phyloP scores from a whole-genome alignment of 2,113 vertebrate genomes.

The Ellobius talpinus region DNA sequence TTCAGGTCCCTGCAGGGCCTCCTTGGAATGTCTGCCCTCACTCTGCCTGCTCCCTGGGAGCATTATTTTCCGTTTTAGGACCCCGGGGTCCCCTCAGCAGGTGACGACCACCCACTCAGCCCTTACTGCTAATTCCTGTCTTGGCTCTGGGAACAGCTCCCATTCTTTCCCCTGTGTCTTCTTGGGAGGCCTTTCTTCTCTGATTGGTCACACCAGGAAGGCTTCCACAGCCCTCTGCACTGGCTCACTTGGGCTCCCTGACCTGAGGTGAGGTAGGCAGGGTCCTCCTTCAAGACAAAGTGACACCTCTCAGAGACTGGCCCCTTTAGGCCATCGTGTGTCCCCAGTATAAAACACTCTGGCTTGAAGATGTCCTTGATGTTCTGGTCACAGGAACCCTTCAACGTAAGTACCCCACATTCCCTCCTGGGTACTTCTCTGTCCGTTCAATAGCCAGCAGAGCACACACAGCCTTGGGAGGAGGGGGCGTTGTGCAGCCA shows the following conservation, averaged over 20 bases:
- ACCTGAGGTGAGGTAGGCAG: neutral
- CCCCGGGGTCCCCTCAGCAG: neutral
- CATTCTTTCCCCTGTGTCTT: neutral
- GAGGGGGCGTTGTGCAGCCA: neutral
- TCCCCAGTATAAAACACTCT: neutral
- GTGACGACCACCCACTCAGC: too few species aligned
- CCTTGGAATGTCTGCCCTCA: neutral
- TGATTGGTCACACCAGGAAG: too few species aligned
- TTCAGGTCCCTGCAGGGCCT: neutral
- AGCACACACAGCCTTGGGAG: neutral
- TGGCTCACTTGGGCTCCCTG: neutral
- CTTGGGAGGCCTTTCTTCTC: neutral
- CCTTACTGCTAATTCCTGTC: neutral
- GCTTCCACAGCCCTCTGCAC: neutral
- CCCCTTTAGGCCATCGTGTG: neutral
- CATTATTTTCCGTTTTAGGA: neutral
- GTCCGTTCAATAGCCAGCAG: neutral
- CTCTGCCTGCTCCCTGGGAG: neutral
- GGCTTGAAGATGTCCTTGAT: neutral
- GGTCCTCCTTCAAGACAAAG: neutral
- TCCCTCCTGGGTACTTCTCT: neutral
- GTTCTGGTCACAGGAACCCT: neutral
- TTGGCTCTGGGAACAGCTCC: neutral
- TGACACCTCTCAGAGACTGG: neutral
- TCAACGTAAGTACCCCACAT: neutral